Conservation (phyloP, 2,113 vertebrate species). For the Sinocyclocheilus maitianheensis region DNA sequence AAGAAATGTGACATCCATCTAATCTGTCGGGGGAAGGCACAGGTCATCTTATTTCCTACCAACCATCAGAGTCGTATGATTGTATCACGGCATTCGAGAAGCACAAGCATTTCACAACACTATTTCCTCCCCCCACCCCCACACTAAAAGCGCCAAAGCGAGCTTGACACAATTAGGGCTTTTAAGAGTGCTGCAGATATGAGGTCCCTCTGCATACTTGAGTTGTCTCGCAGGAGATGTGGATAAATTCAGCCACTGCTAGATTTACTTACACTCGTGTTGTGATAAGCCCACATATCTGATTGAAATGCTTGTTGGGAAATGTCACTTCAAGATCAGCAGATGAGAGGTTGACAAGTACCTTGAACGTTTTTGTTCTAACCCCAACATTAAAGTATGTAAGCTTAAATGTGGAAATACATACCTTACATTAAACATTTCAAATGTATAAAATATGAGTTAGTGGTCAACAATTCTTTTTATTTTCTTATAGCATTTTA, state of each 20-base stretch:
- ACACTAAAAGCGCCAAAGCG: conserved; percentile 65
- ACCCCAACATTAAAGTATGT: background rate
- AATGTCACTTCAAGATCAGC: background rate
- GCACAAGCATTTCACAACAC: conserved; percentile 71
- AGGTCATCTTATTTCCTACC: conserved; percentile 71
- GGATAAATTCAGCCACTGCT: conserved; percentile 6
- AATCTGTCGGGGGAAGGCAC: conserved; percentile 72
- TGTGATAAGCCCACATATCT: background rate
- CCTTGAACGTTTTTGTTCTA: background rate
- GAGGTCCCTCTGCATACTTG: conserved; percentile 57
- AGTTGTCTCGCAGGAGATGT: conserved; percentile 14
- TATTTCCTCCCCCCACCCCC: conserved; percentile 36
- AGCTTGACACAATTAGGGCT: conserved; percentile 71
- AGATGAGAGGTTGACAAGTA: background rate
- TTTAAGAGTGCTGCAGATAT: conserved; percentile 61
- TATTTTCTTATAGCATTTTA: background rate
- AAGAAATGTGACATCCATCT: conserved; percentile 81
- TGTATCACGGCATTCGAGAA: conserved; percentile 75
- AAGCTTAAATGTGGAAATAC: background rate
- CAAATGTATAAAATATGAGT: background rate
- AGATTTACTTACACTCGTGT: background rate
- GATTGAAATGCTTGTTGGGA: background rate
- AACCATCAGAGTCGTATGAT: conserved; percentile 75
- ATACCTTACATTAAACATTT: background rate
- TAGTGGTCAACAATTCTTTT: background rate